phyloP scores from a whole-genome alignment of 2,888 invertebrate genomes.

The Trichopria drosophilae region DNA sequence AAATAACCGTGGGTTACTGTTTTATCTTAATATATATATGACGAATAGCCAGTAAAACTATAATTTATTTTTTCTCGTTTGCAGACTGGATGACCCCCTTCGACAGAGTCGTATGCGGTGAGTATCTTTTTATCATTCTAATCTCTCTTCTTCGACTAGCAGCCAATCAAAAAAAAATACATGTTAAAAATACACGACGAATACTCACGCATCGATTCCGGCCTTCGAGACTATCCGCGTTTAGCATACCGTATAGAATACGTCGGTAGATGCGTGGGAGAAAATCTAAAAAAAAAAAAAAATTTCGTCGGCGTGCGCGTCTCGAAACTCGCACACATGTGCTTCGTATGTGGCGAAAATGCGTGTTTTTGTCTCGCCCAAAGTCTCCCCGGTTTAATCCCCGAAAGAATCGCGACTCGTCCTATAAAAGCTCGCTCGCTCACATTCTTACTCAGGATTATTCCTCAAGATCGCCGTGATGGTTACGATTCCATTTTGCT shows the following conservation, averaged over 20 bases:
- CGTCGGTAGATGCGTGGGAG: neutral
- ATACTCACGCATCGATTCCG: too few species aligned
- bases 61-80: conserved; percentile 60
- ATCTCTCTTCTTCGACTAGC: too few species aligned
- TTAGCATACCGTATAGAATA: neutral
- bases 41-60: too few species aligned
- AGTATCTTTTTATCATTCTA: conserved; percentile 62
- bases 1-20: too few species aligned
- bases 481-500: conserved; percentile 10
- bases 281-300: conserved; percentile 3
- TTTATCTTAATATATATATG: too few species aligned
- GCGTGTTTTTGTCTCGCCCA: conserved; percentile 24
- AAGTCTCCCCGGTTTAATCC: conserved; percentile 35
- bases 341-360: too few species aligned
- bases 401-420: conserved; percentile 34
- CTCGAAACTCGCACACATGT: conserved; percentile 19
- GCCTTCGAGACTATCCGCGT: too few species aligned
- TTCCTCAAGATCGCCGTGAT: conserved; percentile 9
- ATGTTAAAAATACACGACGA: too few species aligned
- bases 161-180: too few species aligned
- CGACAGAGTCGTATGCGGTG: conserved; percentile 92
- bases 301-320: conserved; percentile 1
- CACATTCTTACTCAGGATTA: conserved; percentile 12
- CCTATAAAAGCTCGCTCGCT: conserved; percentile 11
- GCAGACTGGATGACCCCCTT: conserved; percentile 95